These are phyloP conservation scores for Pseudocheirus occidentalis DNA, from an alignment of 2,797 vertebrate species.

Conservation along the genomic window DNA sequence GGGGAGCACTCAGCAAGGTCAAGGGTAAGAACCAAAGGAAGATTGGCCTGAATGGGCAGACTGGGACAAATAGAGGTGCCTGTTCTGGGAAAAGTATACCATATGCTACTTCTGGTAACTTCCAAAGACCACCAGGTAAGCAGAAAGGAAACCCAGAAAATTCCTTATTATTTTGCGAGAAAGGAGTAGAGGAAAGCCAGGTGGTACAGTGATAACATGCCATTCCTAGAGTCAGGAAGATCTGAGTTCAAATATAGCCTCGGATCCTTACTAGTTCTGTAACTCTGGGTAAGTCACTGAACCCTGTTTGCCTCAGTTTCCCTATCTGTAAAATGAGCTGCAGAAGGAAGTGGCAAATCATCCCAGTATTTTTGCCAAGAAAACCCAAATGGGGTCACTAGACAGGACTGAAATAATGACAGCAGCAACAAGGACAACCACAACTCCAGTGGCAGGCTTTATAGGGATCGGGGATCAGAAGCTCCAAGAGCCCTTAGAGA, in stretches of 20 bases:
- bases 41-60: slow-evolving; percentile 7
- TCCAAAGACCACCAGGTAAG: slow-evolving; percentile 16
- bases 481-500: neutral
- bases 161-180: neutral
- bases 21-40: slow-evolving; percentile 1
- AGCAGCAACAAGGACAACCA: neutral
- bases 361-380: neutral
- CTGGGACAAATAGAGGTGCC: neutral
- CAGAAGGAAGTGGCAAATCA: neutral
- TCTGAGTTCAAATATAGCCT: neutral
- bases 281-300: neutral
- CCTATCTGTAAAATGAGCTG: neutral
- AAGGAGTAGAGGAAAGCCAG: neutral
- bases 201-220: neutral
- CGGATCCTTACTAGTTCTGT: neutral
- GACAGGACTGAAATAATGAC: neutral
- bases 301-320: neutral
- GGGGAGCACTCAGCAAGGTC: neutral
- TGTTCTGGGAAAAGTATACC: neutral
- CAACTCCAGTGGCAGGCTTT: neutral
- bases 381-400: neutral
- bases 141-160: neutral
- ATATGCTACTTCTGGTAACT: slow-evolving; percentile 2
- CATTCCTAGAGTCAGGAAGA: neutral
- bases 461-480: neutral